Evolutionary conservation across 2,113 vertebrate species (phyloP), one percentile per base, ranked within the genome.

Genomic region (Apodemus speciosus): DNA sequence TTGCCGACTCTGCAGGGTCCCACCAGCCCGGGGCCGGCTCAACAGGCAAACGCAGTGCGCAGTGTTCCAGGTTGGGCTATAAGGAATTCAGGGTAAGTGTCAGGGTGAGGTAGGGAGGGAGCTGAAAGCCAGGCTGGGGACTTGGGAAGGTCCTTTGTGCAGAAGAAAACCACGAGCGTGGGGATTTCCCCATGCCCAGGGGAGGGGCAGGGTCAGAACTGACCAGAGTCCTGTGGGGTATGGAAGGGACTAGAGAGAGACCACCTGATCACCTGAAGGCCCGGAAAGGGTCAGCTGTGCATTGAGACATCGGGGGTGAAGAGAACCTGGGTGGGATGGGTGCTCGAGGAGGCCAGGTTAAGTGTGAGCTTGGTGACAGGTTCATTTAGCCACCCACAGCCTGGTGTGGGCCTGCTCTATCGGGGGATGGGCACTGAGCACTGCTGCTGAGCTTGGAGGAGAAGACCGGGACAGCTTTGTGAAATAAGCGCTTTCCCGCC

Each of bases 341-440:
- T 77, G 18, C 9, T 53, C 21, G 32, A 56, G 75, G 30, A 77
- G 25, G 76, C 76, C 49, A 49, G 49, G 43, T 30, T 16, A 32
- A 49, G 25, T 38, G 30, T 27, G 32, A 71, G 23, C 58, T 21
- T 46, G 32, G n/a, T n/a, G 0, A 4, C 13, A 0, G 10, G 35
- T 20, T 40, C n/a, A 1, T 10, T 21, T 32, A 20, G 84, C 32
- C 30, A 72, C 13, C 1, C 3, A 46, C 1, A 2, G 66, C 11
- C 6, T 18, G 0, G 18, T 10, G 6, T 0, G 4, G 84, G 14
- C 4, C 60, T 23, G 9, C 56, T 64, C 0, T 3, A 2, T 7
- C 32, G 38, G 79, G 62, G 51, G 38, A 25, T 7, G 3, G 60
- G 49, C 75, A 53, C 72, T 46, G 13, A 2, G 2, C 10, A 30